Base-by-base conservation (phyloP, 2,113 vertebrate genomes). In the Osmerus mordax region DNA sequence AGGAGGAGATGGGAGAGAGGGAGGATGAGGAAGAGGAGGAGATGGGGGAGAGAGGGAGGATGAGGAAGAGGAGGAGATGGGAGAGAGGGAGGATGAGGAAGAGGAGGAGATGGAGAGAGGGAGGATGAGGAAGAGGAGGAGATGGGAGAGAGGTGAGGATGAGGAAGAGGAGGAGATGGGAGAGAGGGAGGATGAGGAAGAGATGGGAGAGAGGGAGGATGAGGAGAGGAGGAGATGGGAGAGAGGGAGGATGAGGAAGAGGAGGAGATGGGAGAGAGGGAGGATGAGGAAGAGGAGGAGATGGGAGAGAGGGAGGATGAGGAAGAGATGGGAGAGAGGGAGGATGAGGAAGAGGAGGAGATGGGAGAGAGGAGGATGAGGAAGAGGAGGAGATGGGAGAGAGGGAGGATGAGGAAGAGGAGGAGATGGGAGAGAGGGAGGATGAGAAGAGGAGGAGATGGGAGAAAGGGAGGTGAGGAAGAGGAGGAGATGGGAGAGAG, bases 211-310 rank as follows among this genome's bases (percentile, higher is more conserved):
- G 54, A 8, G 21, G 58, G 6, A 19, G 19, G n/a, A 59, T n/a
- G 4, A 59, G 71, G 65, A 65, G 21, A n/a, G n/a, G n/a, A n/a
- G n/a, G n/a, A n/a, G n/a, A n/a, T n/a, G n/a, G n/a, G n/a, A n/a
- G n/a, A n/a, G n/a, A n/a, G n/a, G n/a, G n/a, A n/a, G n/a, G 63
- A 18, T n/a, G 51, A n/a, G 56, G 15, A 52, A 29, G 64, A 18
- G 41, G 41, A 11, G 68, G 25, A 65, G 15, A 56, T 51, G 8
- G 41, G 19, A 51, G 54, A 56, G 54, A 8, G 21, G 58, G 6
- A 19, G 19, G n/a, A 59, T n/a, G 4, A 59, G 71, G 65, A 65
- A 19, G 63, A 18, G n/a, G n/a, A n/a, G n/a, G n/a, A n/a, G n/a
- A n/a, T n/a, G n/a, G n/a, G n/a, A n/a, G n/a, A n/a, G n/a, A n/a